Conservation (phyloP, 2,797 vertebrate species). For the Bradypodion pumilum region DNA sequence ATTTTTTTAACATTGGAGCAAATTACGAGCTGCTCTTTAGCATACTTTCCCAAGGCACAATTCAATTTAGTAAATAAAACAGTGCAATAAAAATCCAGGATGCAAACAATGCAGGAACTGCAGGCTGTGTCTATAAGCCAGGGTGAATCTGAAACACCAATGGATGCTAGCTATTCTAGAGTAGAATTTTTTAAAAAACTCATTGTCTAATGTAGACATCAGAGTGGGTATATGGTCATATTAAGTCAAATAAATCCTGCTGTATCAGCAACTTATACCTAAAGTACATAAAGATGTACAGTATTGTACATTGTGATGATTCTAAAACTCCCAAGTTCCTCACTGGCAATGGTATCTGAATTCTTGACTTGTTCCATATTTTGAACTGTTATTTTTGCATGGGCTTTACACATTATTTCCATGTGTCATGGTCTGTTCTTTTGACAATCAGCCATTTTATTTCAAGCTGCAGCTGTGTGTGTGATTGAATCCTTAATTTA, state of each 20-base stretch:
- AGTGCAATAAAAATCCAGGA: not conserved
- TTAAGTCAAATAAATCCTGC: slow-evolving; percentile 1
- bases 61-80: not conserved
- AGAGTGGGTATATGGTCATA: not conserved
- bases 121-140: not conserved
- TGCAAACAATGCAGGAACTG: not conserved
- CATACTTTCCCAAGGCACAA: not conserved
- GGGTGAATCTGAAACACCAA: not conserved
- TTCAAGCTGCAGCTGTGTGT: not conserved
- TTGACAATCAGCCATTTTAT: slow-evolving; percentile 18
- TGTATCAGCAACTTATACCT: slow-evolving; percentile 24
- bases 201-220: not conserved
- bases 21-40: not conserved
- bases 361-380: not conserved
- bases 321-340: not conserved
- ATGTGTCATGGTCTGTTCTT: not conserved
- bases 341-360: not conserved
- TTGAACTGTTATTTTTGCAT: not conserved
- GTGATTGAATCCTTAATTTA: not conserved
- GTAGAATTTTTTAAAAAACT: not conserved
- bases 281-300: not conserved
- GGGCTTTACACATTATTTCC: not conserved
- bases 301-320: not conserved
- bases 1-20: not conserved
- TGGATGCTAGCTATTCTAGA: not conserved